These are phyloP conservation scores for Grammomys surdaster DNA, from an alignment of 2,113 vertebrate genomes.

Conservation along the genomic window DNA sequence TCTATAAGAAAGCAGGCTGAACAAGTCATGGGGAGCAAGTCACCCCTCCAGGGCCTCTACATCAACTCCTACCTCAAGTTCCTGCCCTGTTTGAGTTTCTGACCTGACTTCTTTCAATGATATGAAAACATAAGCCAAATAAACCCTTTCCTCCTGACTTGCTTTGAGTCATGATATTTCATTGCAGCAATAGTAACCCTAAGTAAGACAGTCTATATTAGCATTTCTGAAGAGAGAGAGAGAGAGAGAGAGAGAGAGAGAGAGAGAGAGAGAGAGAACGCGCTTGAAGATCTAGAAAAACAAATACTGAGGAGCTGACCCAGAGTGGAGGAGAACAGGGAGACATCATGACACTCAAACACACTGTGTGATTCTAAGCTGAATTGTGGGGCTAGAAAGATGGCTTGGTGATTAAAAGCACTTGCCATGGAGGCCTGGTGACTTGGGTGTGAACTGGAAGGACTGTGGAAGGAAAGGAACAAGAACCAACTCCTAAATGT, in stretches of 20 bases:
- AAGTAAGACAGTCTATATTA: neutral
- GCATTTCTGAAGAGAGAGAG: neutral
- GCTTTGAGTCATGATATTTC: neutral
- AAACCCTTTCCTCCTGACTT: neutral
- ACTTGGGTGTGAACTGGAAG: neutral
- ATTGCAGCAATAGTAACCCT: neutral
- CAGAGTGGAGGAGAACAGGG: neutral
- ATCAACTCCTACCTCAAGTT: neutral
- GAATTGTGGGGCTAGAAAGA: neutral
- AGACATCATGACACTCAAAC: fast-evolving
- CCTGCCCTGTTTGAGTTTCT: neutral
- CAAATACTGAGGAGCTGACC: neutral
- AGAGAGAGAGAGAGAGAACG: too few species aligned
- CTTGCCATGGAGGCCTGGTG: neutral
- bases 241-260: too few species aligned
- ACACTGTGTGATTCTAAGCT: neutral
- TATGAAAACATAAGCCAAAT: neutral
- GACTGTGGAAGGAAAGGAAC: neutral
- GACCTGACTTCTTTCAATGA: neutral
- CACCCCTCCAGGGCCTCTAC: neutral
- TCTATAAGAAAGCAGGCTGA: neutral
- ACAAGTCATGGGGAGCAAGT: neutral
- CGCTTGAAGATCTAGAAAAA: neutral
- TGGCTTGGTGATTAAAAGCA: neutral
- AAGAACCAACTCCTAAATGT: neutral